A percentile compares a stretch with the other conserved stretches of the same genome.
Evolutionary conservation across 2,113 vertebrate genomes (phyloP).

Genomic region (Paedocypris sp.): DNA sequence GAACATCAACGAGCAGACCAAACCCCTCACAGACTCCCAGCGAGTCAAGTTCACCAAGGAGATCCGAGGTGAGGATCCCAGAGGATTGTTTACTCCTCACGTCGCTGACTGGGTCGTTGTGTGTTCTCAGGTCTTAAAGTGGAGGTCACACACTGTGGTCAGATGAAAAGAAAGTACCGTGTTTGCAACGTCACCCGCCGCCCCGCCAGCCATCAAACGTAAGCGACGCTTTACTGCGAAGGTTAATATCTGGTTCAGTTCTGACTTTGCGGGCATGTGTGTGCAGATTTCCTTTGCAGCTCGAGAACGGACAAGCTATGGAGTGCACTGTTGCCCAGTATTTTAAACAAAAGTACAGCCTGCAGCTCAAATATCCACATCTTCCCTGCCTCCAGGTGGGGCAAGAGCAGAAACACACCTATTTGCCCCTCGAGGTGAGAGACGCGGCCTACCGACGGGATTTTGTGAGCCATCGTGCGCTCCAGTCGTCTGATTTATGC

Average conservation of each 20-base stretch:
- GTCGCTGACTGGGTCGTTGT: background rate
- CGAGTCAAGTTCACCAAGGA: constrained; percentile 99
- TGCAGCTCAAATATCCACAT: constrained; percentile 95
- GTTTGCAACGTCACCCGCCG: constrained; percentile 95
- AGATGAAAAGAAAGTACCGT: constrained; percentile 98
- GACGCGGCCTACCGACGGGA: too few relatives aligned
- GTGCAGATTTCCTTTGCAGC: constrained; percentile 87
- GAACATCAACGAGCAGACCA: constrained; percentile 96
- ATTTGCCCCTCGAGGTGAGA: constrained; percentile 91
- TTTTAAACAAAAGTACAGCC: constrained; percentile 97
- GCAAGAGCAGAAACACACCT: constrained; percentile 97
- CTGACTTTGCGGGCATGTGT: too few relatives aligned
- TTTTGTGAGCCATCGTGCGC: too few relatives aligned
- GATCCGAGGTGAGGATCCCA: constrained; percentile 74
- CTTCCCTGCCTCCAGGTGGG: constrained; percentile 96
- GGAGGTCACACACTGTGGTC: constrained; percentile 95
- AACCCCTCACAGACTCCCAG: constrained; percentile 94
- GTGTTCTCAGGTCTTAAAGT: constrained; percentile 81
- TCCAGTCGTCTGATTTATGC: too few relatives aligned
- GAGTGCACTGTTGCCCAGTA: constrained; percentile 98
- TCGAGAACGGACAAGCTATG: constrained; percentile 98
- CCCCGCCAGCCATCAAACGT: constrained; percentile 98
- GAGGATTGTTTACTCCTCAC: background rate
- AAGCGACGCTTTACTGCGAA: constrained; percentile 31
- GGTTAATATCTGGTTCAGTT: background rate